Conservation (phyloP, 1,140 invertebrate species). For the Physella acuta region DNA sequence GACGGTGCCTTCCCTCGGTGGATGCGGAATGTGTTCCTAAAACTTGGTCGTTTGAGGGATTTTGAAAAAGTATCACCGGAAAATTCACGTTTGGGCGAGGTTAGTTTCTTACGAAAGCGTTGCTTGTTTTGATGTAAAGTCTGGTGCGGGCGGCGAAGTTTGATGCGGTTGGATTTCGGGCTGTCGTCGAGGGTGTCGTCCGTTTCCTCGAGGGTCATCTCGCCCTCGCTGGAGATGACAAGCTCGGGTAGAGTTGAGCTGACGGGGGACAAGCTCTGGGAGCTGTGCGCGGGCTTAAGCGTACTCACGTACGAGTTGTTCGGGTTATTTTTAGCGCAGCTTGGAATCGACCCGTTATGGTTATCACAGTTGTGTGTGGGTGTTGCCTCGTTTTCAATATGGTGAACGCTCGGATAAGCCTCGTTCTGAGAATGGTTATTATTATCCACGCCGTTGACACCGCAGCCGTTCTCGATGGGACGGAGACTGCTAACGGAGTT, state of each 20-base stretch:
- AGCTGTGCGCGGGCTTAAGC: not conserved
- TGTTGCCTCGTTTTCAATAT: too few species aligned
- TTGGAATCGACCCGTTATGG: not conserved
- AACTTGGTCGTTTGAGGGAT: conserved; percentile 9
- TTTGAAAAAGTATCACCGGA: not conserved
- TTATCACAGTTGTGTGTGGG: too few species aligned
- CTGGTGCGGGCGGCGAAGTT: not conserved
- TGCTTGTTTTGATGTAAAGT: not conserved
- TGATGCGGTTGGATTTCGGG: conserved; percentile 5
- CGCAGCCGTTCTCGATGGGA: not conserved
- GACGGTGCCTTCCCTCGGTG: conserved; percentile 20
- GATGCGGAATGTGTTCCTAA: conserved; percentile 29
- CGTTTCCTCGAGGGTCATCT: conserved; percentile 29
- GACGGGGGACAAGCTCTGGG: conserved; percentile 10
- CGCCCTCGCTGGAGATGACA: conserved; percentile 28
- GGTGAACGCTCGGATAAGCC: too few species aligned
- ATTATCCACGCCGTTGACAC: not conserved
- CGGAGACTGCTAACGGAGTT: conserved; percentile 27
- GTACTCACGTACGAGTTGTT: not conserved
- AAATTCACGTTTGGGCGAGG: not conserved
- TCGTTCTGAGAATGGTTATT: not conserved
- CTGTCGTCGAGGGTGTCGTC: conserved; percentile 31
- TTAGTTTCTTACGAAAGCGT: not conserved
- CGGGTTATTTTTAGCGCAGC: not conserved
- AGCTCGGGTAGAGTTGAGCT: conserved; percentile 4